These are phyloP conservation scores for Lathamus discolor DNA, from an alignment of 2,113 vertebrate species.

Conservation along the genomic window DNA sequence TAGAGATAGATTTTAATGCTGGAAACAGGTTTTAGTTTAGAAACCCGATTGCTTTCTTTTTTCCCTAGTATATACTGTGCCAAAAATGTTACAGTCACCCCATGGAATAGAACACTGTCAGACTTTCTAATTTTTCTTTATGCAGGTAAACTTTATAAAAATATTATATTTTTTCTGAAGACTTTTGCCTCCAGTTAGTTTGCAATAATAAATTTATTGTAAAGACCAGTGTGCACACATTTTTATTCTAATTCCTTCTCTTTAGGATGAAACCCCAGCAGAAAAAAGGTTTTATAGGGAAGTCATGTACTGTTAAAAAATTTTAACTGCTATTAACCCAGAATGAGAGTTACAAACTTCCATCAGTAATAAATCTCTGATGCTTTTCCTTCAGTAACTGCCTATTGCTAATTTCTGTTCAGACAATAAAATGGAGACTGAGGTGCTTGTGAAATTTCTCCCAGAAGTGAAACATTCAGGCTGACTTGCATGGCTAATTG, in stretches of 20 bases:
- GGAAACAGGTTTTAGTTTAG: background rate
- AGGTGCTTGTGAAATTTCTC: background rate
- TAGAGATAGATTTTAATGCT: background rate
- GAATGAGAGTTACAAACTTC: background rate
- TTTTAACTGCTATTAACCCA: background rate
- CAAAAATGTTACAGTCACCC: background rate
- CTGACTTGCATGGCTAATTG: slow-evolving; percentile 11
- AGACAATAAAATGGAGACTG: background rate
- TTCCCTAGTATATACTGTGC: background rate
- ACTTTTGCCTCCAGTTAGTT: background rate
- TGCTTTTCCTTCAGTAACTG: background rate
- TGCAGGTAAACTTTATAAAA: background rate
- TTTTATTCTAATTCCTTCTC: background rate
- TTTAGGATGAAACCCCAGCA: background rate
- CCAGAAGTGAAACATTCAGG: slow-evolving; percentile 24
- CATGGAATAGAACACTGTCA: background rate
- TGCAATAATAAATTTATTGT: background rate
- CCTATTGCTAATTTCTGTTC: background rate
- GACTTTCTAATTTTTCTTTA: background rate
- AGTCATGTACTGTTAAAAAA: background rate
- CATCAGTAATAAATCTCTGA: background rate
- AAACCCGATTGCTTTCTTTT: background rate
- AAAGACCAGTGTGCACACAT: background rate
- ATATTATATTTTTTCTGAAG: background rate
- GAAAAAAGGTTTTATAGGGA: background rate